Evolutionary conservation across 2,797 vertebrate species (phyloP).

Genomic region (Poecilia wingei): DNA sequence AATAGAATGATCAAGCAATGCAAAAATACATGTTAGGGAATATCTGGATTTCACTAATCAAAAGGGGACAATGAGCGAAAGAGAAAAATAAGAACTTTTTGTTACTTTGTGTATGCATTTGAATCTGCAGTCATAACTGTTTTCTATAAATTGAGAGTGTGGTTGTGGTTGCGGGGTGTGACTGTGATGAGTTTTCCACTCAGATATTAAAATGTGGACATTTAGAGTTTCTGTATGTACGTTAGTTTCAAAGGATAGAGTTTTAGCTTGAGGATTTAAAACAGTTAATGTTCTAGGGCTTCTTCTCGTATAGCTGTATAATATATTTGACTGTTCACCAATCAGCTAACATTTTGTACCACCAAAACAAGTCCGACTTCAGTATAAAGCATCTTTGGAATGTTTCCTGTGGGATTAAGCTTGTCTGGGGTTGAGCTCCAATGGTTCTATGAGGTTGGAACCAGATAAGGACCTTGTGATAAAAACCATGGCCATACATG

Average conservation of each 20-base stretch:
- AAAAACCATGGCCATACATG: too few relatives aligned
- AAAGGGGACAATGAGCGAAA: neutral
- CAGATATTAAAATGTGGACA: neutral
- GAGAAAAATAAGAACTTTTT: neutral
- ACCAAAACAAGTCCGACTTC: neutral
- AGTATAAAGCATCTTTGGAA: neutral
- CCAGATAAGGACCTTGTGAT: neutral
- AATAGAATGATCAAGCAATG: neutral
- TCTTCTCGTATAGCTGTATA: neutral
- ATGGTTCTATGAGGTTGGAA: neutral
- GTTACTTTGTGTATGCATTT: neutral
- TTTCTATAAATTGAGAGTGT: neutral
- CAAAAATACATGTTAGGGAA: neutral
- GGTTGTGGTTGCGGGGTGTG: slow-evolving; percentile 1
- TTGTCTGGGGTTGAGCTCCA: neutral
- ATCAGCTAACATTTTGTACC: neutral
- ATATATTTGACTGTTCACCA: neutral
- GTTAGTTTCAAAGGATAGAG: neutral
- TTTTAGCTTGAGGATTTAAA: neutral
- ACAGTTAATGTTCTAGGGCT: neutral
- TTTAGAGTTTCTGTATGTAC: neutral
- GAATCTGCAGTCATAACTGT: neutral
- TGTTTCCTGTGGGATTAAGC: neutral
- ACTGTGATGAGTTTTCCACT: slow-evolving; percentile 1
- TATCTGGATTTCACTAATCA: neutral